phyloP scores from a whole-genome alignment of 2,797 vertebrate genomes.

The Lepilemur ruficaudatus region DNA sequence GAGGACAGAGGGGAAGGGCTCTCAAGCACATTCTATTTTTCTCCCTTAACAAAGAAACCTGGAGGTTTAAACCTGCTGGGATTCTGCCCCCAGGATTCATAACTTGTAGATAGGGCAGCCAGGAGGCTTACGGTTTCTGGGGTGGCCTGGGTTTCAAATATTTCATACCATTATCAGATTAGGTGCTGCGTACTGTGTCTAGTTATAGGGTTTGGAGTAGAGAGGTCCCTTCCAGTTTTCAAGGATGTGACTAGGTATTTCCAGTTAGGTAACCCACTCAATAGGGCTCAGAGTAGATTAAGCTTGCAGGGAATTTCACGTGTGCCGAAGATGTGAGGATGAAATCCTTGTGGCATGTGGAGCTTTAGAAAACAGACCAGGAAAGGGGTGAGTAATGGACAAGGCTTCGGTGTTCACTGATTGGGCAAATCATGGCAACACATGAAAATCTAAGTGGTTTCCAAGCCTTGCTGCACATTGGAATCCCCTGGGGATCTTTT shows the following conservation, averaged over 20 bases:
- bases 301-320: not conserved
- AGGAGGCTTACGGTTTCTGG: slow-evolving; percentile 23
- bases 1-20: not conserved
- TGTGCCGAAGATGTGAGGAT: not conserved
- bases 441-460: not conserved
- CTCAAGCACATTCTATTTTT: slow-evolving; percentile 32
- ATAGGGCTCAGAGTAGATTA: not conserved
- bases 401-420: not conserved
- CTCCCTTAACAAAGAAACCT: slow-evolving; percentile 40
- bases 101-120: not conserved
- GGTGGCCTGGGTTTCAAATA: not conserved
- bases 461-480: not conserved
- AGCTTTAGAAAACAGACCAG: not conserved
- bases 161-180: slow-evolving; percentile 22
- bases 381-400: not conserved
- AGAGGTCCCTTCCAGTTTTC: not conserved
- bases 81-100: not conserved
- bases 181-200: not conserved
- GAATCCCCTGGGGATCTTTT: not conserved
- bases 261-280: not conserved
- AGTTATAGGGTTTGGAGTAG: not conserved
- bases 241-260: not conserved
- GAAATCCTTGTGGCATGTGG: not conserved
- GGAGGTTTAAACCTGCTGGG: slow-evolving; percentile 13
- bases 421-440: not conserved